phyloP scores from a whole-genome alignment of 1,140 invertebrate genomes.

The Sesamia nonagrioides region DNA sequence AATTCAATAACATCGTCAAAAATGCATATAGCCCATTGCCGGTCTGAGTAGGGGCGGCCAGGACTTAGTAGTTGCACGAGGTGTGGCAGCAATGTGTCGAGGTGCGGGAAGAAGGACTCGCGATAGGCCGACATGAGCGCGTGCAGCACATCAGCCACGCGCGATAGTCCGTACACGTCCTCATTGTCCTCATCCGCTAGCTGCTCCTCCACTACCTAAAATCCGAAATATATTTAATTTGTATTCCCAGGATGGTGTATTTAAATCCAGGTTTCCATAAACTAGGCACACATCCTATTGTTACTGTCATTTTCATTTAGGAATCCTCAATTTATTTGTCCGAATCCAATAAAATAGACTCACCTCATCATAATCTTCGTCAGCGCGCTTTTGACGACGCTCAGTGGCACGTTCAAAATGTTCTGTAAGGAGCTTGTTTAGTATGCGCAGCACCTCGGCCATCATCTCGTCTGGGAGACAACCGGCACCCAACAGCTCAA shows the following conservation, averaged over 20 bases:
- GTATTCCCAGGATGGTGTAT: too few species aligned
- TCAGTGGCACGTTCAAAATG: constrained; percentile 96
- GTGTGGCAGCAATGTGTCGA: constrained; percentile 95
- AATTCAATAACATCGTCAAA: constrained; percentile 99
- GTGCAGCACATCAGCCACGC: constrained; percentile 97
- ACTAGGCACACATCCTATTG: too few species aligned
- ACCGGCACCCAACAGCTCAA: constrained; percentile 96
- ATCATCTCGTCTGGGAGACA: constrained; percentile 95
- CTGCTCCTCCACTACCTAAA: constrained; percentile 96
- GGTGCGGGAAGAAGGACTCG: constrained; percentile 95
- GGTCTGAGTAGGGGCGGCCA: constrained; percentile 95
- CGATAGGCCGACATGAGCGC: constrained; percentile 96
- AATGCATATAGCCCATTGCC: constrained; percentile 99
- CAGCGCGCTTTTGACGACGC: constrained; percentile 94
- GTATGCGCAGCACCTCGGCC: constrained; percentile 93
- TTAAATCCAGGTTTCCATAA: too few species aligned
- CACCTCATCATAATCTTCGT: constrained; percentile 99
- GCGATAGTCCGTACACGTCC: constrained; percentile 96
- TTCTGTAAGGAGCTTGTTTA: constrained; percentile 96
- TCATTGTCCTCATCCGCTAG: constrained; percentile 97
- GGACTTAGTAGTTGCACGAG: constrained; percentile 95
- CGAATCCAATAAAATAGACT: constrained; percentile 26
- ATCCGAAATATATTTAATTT: too few species aligned
- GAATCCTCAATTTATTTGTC: too few species aligned
- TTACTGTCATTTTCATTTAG: too few species aligned